These are phyloP conservation scores for Isichthys henryi DNA, from an alignment of 2,113 vertebrate species.

Conservation along the genomic window DNA sequence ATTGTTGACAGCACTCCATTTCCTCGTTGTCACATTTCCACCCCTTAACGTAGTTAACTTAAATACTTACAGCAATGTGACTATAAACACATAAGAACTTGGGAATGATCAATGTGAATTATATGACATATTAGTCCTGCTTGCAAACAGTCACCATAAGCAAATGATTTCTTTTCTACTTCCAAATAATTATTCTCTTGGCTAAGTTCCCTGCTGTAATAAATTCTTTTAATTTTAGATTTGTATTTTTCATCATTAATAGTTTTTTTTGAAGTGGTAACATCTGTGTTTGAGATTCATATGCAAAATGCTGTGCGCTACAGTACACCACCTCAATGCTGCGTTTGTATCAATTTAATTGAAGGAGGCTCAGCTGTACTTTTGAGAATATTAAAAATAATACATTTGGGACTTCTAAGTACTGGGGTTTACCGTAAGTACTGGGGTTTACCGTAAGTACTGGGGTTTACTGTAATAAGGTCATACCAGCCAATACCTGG, in stretches of 20 bases:
- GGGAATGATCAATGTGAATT: conserved; percentile 8
- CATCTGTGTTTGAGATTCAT: background rate
- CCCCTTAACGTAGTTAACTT: background rate
- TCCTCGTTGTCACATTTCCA: background rate
- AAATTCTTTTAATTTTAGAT: conserved; percentile 14
- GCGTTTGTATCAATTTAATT: background rate
- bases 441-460: too few relatives aligned
- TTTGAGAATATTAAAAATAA: background rate
- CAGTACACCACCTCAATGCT: background rate
- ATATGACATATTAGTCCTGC: background rate
- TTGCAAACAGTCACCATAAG: background rate
- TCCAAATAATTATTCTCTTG: background rate
- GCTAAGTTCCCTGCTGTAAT: background rate
- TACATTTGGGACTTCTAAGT: background rate
- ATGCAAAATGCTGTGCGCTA: background rate
- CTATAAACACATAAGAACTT: background rate
- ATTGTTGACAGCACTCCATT: background rate
- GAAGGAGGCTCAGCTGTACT: background rate
- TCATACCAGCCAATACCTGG: background rate
- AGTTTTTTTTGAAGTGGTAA: background rate
- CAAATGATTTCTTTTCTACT: background rate
- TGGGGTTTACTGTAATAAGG: background rate
- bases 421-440: background rate
- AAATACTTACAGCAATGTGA: background rate
- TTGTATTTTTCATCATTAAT: background rate